Base-by-base conservation (phyloP, 2,797 vertebrate genomes). In the Danio aesculapii region DNA sequence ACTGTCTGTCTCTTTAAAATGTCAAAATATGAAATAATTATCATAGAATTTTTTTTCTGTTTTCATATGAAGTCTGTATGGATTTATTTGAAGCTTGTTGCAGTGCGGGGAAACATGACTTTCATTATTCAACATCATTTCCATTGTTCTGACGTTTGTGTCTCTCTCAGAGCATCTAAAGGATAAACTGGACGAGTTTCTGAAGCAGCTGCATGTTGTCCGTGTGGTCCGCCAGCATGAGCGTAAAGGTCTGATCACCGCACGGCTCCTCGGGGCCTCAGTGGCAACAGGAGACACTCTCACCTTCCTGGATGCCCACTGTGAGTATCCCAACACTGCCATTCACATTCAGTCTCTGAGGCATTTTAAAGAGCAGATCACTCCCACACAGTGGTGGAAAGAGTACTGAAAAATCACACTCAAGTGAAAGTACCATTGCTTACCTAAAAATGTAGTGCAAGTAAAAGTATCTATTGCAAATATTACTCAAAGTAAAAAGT, bases 221-320 rank as follows among this genome's bases (percentile, higher is more conserved):
- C 96, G 92, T 79, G 96, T 99, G 21, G 96, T 99, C 53, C 95
- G 98, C 73, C 98, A 99, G 87, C 92, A 86, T 16, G 95, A 99
- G 87, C 95, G 98, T 63, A 99, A 99, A 91, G 98, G 98, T 41
- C 95, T 99, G 52, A 99, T 99, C 90, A 97, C 96, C 0, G 98
- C 98, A 0, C 94, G 98, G 12, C 91, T 99, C 78, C 92, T 99
- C 75, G 98, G 98, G 49, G 98, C 98, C 71, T 93, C 97, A 0
- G 95, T 94, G 72, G 97, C 98, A 78, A 96, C 95, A 3, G 98
- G 96, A 30, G 97, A 99, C 86, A 97, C 96, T 0, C 95, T 99
- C 79, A 99, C 98, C 59, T 99, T 99, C 91, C 93, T 99, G 76
- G 98, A 99, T 75, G 97, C 98, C 71, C 98, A 99, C 81, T 99